Evolutionary conservation across 2,888 invertebrate species (phyloP), one percentile per base, ranked within the genome.

Genomic region (Lottia scabra): DNA sequence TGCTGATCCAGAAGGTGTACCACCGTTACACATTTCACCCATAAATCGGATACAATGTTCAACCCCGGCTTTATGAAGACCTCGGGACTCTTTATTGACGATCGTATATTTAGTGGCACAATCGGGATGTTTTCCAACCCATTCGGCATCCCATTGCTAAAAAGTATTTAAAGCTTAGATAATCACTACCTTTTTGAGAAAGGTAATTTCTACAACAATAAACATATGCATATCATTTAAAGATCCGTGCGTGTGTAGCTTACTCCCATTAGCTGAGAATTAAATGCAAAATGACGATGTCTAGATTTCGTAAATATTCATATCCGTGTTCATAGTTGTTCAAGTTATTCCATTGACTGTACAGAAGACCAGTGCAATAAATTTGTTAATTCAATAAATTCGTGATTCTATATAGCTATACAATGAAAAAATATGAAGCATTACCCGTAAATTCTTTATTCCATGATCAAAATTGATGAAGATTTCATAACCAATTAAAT

Each of bases 401-500:
- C n/a, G n/a, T n/a, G n/a, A n/a, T n/a, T n/a, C n/a, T n/a, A n/a
- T n/a, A n/a, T n/a, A n/a, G n/a, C n/a, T n/a, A n/a, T n/a, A n/a
- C n/a, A 38, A 8, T 38, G 8, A 38, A 38, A 6, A 30, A 4
- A 4, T 30, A 30, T 30, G 30, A 30, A n/a, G 4, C 67, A 43
- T 4, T 75, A 81, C 82, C 78, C 78, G 80, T 10, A 82, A 77
- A 56, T 68, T 67, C 4, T 74, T 70, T 8, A 82, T 79, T 12
- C 79, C 78, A 2, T 46, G 63, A 26, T 71, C 74, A 62, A 83
- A 82, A 65, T 76, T 74, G 23, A 83, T 80, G 56, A 75, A 75
- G 4, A 82, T 63, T 67, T 82, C 81, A 78, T 80, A 83, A 15
- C 83, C 83, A 30, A 78, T 70, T 3, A 80, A 74, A 15, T 77